phyloP scores from a whole-genome alignment of 2,113 vertebrate genomes.

The Callocephalon fimbriatum region DNA sequence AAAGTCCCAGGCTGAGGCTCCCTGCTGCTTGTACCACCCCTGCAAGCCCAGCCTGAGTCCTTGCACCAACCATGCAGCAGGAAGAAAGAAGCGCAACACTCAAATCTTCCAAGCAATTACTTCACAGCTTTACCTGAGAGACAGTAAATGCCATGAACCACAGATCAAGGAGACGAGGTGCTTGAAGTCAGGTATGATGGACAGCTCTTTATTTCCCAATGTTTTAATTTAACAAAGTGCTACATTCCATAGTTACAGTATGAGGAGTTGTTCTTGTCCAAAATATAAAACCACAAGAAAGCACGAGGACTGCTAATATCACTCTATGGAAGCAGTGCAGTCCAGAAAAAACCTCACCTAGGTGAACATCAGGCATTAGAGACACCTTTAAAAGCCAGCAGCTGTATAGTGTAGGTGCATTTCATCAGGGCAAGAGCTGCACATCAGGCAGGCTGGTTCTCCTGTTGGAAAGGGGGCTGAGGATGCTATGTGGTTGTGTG shows the following conservation, averaged over 20 bases:
- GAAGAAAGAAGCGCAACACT: not conserved
- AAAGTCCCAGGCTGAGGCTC: not conserved
- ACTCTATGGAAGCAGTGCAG: not conserved
- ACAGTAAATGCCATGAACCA: not conserved
- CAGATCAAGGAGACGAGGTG: not conserved
- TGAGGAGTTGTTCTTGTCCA: not conserved
- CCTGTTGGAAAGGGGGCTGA: not conserved
- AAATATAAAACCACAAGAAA: slow-evolving; percentile 39
- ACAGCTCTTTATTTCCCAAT: slow-evolving; percentile 59
- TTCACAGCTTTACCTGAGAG: not conserved
- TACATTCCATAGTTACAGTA: slow-evolving; percentile 49
- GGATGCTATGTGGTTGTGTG: not conserved
- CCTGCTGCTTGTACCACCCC: rapidly evolving
- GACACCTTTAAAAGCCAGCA: not conserved
- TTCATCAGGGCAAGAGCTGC: not conserved
- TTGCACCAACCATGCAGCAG: rapidly evolving
- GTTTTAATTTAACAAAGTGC: slow-evolving; percentile 54
- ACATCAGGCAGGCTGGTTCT: not conserved
- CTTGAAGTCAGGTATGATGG: not conserved
- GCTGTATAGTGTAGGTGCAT: not conserved
- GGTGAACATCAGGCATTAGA: not conserved
- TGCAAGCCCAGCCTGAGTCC: not conserved
- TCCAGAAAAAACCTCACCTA: not conserved
- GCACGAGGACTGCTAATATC: not conserved
- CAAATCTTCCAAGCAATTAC: not conserved